Evolutionary conservation across 2,113 vertebrate genomes (phyloP).

Genomic region (Sprattus sprattus): DNA sequence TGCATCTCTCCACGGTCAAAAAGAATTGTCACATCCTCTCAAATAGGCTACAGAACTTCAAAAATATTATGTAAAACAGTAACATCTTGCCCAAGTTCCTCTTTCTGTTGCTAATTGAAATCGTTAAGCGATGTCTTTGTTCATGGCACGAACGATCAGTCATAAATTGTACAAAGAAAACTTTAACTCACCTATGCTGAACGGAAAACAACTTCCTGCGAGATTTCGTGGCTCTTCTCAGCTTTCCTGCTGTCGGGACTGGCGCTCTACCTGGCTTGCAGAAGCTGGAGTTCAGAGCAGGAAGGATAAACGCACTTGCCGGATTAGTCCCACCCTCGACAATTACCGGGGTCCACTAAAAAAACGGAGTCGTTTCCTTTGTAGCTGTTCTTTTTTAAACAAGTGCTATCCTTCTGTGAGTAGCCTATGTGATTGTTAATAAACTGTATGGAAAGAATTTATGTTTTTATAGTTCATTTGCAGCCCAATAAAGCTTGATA

Average conservation of each 20-base stretch:
- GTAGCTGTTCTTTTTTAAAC: conserved; percentile 9
- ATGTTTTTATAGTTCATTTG: background rate
- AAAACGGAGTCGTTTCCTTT: conserved; percentile 45
- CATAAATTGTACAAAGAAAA: background rate
- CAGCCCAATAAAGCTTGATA: background rate
- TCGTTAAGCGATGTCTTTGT: background rate
- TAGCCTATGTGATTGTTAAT: background rate
- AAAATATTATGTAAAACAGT: background rate
- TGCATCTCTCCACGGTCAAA: background rate
- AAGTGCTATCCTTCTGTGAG: background rate
- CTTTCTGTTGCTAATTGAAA: background rate
- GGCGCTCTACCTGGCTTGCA: conserved; percentile 68
- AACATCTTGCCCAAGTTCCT: background rate
- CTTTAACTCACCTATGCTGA: conserved; percentile 59
- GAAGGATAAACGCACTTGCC: conserved; percentile 79
- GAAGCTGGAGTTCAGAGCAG: conserved; percentile 69
- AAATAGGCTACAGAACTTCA: background rate
- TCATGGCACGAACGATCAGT: background rate
- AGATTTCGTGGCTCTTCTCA: conserved; percentile 16
- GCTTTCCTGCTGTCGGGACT: conserved; percentile 55
- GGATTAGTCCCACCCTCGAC: conserved; percentile 81
- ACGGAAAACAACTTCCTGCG: conserved; percentile 16
- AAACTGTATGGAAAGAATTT: background rate
- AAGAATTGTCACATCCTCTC: background rate
- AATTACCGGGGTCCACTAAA: conserved; percentile 66